Evolutionary conservation across 2,888 invertebrate species (phyloP).

Genomic region (Andrena hattorfiana): DNA sequence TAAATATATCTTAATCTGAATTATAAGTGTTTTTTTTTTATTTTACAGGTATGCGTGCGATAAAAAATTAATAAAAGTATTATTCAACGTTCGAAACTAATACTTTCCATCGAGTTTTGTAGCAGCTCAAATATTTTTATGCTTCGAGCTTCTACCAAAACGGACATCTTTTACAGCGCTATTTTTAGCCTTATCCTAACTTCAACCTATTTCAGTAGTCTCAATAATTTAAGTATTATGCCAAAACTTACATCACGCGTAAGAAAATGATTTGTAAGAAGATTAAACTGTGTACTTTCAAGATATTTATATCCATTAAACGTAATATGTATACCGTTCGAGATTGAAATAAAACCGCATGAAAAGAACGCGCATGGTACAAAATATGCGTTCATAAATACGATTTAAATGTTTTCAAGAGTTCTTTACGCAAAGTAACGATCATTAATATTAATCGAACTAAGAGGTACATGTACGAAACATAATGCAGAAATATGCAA

Average conservation of each 20-base stretch:
- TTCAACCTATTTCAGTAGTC: constrained; percentile 68
- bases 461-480: too few species aligned
- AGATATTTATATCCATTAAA: background rate
- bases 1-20: background rate
- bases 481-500: too few species aligned
- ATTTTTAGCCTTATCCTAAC: constrained; percentile 64
- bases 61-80: background rate
- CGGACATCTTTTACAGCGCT: constrained; percentile 52
- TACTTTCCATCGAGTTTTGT: background rate
- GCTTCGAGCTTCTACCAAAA: constrained; percentile 44
- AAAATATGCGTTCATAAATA: too few species aligned
- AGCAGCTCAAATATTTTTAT: constrained; percentile 44
- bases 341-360: background rate
- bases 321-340: background rate
- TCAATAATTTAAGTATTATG: constrained; percentile 48
- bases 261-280: constrained; percentile 5
- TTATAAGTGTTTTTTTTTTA: background rate
- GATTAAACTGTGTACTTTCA: background rate
- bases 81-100: constrained; percentile 1
- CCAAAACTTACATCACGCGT: constrained; percentile 22
- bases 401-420: too few species aligned
- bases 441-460: too few species aligned
- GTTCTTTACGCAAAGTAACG: too few species aligned
- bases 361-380: background rate
- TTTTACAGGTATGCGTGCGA: background rate